Conservation (phyloP, 2,888 invertebrate species). For the Pristionchus japonicus region DNA sequence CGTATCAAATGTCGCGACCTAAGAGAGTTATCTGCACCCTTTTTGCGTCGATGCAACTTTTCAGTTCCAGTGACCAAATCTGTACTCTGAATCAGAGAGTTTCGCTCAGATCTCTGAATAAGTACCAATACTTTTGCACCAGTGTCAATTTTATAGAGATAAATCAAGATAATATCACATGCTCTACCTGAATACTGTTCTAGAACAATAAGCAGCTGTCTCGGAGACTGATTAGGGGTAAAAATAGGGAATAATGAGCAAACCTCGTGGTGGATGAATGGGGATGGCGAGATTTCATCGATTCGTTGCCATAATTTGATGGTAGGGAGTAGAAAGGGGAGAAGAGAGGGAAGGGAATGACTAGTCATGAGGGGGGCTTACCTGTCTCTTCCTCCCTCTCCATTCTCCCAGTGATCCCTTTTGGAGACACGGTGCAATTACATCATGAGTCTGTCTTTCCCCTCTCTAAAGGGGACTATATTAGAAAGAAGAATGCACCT, state of each 20-base stretch:
- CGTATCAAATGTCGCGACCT: neutral
- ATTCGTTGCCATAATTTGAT: constrained; percentile 25
- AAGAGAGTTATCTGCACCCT: neutral
- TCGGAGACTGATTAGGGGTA: neutral
- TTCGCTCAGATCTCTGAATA: neutral
- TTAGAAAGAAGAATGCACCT: too few species aligned
- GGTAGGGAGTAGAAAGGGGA: neutral
- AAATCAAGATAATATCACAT: too few species aligned
- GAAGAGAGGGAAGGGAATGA: constrained; percentile 2
- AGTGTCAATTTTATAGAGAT: neutral
- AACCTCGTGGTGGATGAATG: neutral
- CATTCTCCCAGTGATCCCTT: constrained; percentile 14
- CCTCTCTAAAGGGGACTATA: neutral
- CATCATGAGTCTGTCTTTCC: neutral
- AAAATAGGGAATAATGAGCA: neutral
- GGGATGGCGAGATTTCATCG: constrained; percentile 38
- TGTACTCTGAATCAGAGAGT: neutral
- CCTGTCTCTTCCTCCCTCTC: constrained; percentile 12
- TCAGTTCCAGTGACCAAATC: neutral
- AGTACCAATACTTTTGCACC: neutral
- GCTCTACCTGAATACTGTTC: neutral
- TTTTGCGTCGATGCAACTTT: neutral
- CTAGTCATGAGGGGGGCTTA: constrained; percentile 39
- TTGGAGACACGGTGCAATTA: constrained; percentile 36
- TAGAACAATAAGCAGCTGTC: neutral